phyloP scores from a whole-genome alignment of 2,113 vertebrate genomes.

The Coryphaenoides rupestris region DNA sequence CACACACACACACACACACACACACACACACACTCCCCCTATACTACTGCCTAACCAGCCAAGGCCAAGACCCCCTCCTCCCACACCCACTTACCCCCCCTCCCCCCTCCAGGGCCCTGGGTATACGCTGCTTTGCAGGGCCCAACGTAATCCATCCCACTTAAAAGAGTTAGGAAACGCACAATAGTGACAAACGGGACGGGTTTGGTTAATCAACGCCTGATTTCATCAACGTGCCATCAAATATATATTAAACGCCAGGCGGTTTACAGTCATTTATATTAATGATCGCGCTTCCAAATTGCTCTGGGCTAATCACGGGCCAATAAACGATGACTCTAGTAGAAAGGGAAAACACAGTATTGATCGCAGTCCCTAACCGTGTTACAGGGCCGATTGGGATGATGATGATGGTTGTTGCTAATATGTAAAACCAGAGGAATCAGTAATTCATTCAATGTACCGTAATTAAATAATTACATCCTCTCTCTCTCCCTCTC shows the following conservation, averaged over 20 bases:
- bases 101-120: not conserved
- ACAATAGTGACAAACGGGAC: constrained; percentile 30
- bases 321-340: constrained; percentile 31
- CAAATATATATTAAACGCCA: constrained; percentile 35
- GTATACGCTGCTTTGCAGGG: constrained; percentile 19
- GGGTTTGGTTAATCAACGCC: constrained; percentile 29
- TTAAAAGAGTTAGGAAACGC: constrained; percentile 20
- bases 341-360: constrained; percentile 48
- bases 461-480: constrained; percentile 60
- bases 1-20: not conserved
- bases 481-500: too few species aligned
- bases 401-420: constrained; percentile 48
- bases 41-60: constrained; percentile 8
- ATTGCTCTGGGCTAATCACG: constrained; percentile 40
- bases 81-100: constrained; percentile 24
- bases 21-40: not conserved
- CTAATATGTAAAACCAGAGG: constrained; percentile 59
- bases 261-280: constrained; percentile 34
- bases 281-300: constrained; percentile 43
- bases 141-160: constrained; percentile 31
- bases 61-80: not conserved
- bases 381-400: constrained; percentile 57
- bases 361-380: constrained; percentile 36
- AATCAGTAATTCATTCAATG: constrained; percentile 59
- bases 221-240: constrained; percentile 41